Base-by-base conservation (phyloP, 2,113 vertebrate species). In the Spheniscus mendiculus region DNA sequence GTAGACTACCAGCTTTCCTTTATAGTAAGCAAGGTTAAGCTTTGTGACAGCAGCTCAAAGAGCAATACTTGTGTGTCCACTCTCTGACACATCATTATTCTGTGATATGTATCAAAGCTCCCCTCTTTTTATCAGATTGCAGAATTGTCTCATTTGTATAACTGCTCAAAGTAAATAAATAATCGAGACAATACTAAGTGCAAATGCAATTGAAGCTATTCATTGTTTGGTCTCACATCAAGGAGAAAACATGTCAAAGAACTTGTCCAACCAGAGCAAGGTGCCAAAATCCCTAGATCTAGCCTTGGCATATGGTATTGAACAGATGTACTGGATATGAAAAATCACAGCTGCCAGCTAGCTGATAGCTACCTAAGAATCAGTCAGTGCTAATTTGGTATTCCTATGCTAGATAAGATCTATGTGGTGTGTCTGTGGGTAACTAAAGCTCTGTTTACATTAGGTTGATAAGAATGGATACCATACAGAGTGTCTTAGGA, bases 251-350 rank as follows among this genome's bases (percentile, higher is more conserved):
- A 96, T 58, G 95, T 93, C 94, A 88, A 85, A 96, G 84, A 88
- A 80, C 83, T 95, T 97, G 95, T 96, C 84, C 93, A 91, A 94
- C 84, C 38, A 88, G 89, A 91, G 62, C 58, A 96, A 97, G 95
- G 97, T 96, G 97, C 91, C 94, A 97, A 94, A 98, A 97, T 83
- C 76, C 77, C 97, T 93, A 89, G 94, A 95, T 95, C 55, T 95
- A 91, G 12, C 53, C 82, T 88, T 90, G 78, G 78, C 81, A 87
- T 87, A 94, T 58, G 73, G 58, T 92, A 96, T 91, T 96, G 65
- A 92, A 95, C 78, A 96, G 92, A 96, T 96, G 95, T 96, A 95
- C 85, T 95, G 81, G 80, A 91, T 93, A 95, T 87, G 85, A 97
- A 98, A 97, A 95, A 91, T 85, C 65, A 40, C 86, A 86, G 70